A percentile compares a stretch with the other conserved stretches of the same genome.
Conservation (phyloP, 2,888 invertebrate genomes). For the Tinea pellionella region DNA sequence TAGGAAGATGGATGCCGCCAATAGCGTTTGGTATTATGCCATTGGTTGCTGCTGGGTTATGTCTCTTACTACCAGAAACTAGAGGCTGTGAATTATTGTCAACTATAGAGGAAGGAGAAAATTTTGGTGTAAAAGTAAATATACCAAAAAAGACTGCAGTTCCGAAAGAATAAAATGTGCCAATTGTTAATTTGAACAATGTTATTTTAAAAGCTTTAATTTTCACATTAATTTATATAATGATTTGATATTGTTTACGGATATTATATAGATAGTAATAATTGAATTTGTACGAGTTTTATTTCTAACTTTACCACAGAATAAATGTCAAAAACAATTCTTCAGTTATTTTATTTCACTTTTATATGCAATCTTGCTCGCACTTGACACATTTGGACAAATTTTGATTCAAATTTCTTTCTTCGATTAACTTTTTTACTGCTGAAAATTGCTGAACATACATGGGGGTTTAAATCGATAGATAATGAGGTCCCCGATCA, state of each 20-base stretch:
- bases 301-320: too few relatives aligned
- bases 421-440: too few relatives aligned
- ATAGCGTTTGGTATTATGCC: constrained; percentile 78
- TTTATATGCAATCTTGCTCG: too few relatives aligned
- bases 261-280: not conserved
- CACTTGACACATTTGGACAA: too few relatives aligned
- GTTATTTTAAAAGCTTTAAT: constrained; percentile 15
- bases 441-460: too few relatives aligned
- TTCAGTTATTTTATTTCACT: too few relatives aligned
- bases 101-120: constrained; percentile 83
- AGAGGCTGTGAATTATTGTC: constrained; percentile 80
- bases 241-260: not conserved
- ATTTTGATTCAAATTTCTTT: too few relatives aligned
- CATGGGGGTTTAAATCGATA: too few relatives aligned
- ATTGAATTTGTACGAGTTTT: not conserved
- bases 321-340: too few relatives aligned
- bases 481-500: too few relatives aligned
- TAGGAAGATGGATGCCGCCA: constrained; percentile 74
- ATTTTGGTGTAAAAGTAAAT: constrained; percentile 37
- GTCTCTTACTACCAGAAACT: constrained; percentile 81
- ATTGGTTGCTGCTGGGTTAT: constrained; percentile 67
- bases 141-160: not conserved
- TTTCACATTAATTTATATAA: not conserved
- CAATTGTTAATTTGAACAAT: not conserved
- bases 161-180: not conserved